A percentile compares a stretch with the other conserved stretches of the same genome.
Evolutionary conservation across 2,888 invertebrate genomes (phyloP).

Genomic region (Congeria kusceri): DNA sequence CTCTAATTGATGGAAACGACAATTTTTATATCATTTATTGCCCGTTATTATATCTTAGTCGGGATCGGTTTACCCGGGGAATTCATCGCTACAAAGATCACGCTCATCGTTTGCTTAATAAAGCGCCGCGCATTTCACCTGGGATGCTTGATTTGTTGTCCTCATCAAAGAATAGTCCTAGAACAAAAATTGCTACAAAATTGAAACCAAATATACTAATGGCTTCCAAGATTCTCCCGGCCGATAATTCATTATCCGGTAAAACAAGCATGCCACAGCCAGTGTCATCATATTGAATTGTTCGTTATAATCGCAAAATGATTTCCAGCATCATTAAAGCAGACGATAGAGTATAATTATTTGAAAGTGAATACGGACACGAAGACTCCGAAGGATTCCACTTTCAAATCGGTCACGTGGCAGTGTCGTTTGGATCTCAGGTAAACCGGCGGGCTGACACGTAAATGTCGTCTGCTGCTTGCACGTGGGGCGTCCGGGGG

Average conservation of each 20-base stretch:
- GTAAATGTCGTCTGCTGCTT: conserved; percentile 3
- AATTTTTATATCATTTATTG: conserved; percentile 33
- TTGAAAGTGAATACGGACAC: conserved; percentile 48
- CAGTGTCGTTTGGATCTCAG: too few relatives aligned
- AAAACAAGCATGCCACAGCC: conserved; percentile 20
- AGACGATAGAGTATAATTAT: conserved; percentile 51
- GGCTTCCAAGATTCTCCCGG: conserved; percentile 45
- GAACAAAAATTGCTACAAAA: conserved; percentile 57
- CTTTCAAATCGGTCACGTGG: too few relatives aligned
- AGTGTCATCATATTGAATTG: conserved; percentile 29
- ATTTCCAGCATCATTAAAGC: conserved; percentile 52
- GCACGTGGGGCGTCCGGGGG: conserved; percentile 12
- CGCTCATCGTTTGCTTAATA: conserved; percentile 52
- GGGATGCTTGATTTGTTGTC: conserved; percentile 56
- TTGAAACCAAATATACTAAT: conserved; percentile 66
- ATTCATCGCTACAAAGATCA: conserved; percentile 31
- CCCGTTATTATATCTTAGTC: conserved; percentile 33
- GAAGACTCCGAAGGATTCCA: conserved; percentile 9
- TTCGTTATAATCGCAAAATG: conserved; percentile 40
- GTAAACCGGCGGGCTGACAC: conserved; percentile 8
- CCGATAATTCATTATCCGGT: conserved; percentile 37
- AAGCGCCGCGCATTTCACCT: conserved; percentile 58
- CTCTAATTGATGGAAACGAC: conserved; percentile 44
- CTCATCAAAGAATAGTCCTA: conserved; percentile 62
- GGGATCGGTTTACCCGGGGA: conserved; percentile 48